Base-by-base conservation (phyloP, 2,797 vertebrate species). In the Parambassis ranga region DNA sequence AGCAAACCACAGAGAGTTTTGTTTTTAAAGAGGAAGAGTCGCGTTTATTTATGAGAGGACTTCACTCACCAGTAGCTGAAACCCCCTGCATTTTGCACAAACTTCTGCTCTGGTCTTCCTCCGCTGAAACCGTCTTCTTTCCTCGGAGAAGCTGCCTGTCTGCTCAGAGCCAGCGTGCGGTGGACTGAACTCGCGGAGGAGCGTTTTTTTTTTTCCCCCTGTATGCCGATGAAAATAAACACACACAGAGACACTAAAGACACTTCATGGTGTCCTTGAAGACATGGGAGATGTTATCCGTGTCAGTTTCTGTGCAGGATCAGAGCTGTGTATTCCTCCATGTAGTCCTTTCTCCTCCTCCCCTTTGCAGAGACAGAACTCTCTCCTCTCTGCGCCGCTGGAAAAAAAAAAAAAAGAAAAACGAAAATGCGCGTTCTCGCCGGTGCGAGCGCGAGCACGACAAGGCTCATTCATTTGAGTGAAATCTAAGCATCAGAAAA, bases 41-140 rank as follows among this genome's bases (percentile, higher is more conserved):
- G 28, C 3, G 5, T 33, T 28, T 10, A 7, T 55, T n/a, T 18
- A 2, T 14, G 0, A 11, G 30, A 19, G 8, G 0, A 5, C 2
- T n/a, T 51, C 16, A 67, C 91, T 91, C 32, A 93, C 92, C 91
- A 30, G 89, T 64, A 2, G 91, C 44, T 35, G 92, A 86, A 73
- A 83, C 75, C 55, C 71, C 89, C 63, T 92, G 91, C 92, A 93
- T 93, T 70, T 75, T 90, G 78, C 69, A 59, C 44, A 67, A 69
- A 80, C 24, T 83, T 79, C 60, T 24, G 43, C 52, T 65, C 65
- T 44, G 43, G 20, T 79, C 44, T 43, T 61, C 60, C 75, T 74
- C 42, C 16, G 62, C 72, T 68, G 57, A 73, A 65, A 44, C 30
- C 64, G 55, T 77, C 38, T 35, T 57, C 69, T 70, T 48, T 33